Evolutionary conservation across 2,113 vertebrate genomes (phyloP).

Genomic region (Uropsilus gracilis): DNA sequence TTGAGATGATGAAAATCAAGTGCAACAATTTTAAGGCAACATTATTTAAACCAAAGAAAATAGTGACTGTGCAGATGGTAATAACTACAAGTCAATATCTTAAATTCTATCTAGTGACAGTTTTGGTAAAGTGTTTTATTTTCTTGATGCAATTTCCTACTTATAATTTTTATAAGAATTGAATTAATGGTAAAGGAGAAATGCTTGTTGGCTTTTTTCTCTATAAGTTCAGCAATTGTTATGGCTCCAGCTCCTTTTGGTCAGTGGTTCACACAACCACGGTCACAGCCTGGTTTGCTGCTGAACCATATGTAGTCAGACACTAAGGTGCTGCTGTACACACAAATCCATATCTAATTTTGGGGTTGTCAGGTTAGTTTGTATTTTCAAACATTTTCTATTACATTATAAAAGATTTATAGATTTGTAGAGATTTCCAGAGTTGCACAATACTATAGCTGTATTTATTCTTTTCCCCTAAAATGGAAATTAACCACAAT

Average conservation of each 20-base stretch:
- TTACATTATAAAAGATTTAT: not conserved
- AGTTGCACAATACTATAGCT: not conserved
- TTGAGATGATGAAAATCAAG: conserved; percentile 11
- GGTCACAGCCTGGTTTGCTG: not conserved
- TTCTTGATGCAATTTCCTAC: not conserved
- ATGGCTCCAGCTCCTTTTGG: not conserved
- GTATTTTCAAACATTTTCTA: not conserved
- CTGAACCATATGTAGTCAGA: not conserved
- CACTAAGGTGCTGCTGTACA: no score
- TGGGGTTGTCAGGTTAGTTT: not conserved
- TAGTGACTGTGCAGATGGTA: not conserved
- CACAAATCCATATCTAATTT: not conserved
- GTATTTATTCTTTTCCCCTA: not conserved
- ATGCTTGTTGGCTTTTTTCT: not conserved
- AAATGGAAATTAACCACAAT: not conserved
- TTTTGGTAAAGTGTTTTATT: not conserved
- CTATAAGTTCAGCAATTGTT: not conserved
- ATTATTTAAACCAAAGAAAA: not conserved
- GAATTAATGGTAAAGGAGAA: not conserved
- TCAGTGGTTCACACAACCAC: not conserved
- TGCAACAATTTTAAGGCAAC: not conserved
- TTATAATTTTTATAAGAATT: not conserved
- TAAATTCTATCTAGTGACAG: not conserved
- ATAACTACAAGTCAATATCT: not conserved
- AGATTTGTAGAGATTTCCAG: not conserved